These are phyloP conservation scores for Bombus huntii DNA, from an alignment of 1,140 invertebrate species.

Conservation along the genomic window DNA sequence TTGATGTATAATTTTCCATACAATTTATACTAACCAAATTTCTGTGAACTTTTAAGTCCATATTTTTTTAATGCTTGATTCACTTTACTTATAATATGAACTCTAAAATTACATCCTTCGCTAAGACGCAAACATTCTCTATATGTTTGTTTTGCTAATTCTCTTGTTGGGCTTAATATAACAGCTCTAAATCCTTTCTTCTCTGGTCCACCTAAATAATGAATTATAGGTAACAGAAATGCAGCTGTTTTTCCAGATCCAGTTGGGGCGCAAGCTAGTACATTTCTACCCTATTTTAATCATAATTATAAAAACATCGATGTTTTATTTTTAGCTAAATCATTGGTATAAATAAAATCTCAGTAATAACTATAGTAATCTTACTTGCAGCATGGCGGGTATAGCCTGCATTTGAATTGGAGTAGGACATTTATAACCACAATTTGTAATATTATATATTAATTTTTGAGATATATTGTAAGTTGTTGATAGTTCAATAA, in stretches of 20 bases:
- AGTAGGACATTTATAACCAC: constrained; percentile 92
- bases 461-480: constrained; percentile 86
- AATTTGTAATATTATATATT: constrained; percentile 88
- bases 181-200: constrained; percentile 91
- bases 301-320: constrained; percentile 60
- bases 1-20: background rate
- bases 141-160: constrained; percentile 95
- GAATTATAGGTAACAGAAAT: constrained; percentile 92
- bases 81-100: constrained; percentile 90
- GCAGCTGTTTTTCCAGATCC: constrained; percentile 95
- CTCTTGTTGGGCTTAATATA: constrained; percentile 95
- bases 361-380: constrained; percentile 37
- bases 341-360: constrained; percentile 1
- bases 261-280: constrained; percentile 97
- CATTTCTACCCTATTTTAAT: constrained; percentile 87
- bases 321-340: constrained; percentile 17
- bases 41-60: constrained; percentile 85
- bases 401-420: constrained; percentile 97
- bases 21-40: constrained; percentile 85
- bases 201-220: constrained; percentile 85
- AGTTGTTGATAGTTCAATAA: constrained; percentile 85
- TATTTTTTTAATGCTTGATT: constrained; percentile 85
- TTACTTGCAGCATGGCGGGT: constrained; percentile 91
- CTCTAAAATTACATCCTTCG: constrained; percentile 87
- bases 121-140: constrained; percentile 91